Evolutionary conservation across 1,140 invertebrate genomes (phyloP).

Genomic region (Drosophila pseudoobscura): DNA sequence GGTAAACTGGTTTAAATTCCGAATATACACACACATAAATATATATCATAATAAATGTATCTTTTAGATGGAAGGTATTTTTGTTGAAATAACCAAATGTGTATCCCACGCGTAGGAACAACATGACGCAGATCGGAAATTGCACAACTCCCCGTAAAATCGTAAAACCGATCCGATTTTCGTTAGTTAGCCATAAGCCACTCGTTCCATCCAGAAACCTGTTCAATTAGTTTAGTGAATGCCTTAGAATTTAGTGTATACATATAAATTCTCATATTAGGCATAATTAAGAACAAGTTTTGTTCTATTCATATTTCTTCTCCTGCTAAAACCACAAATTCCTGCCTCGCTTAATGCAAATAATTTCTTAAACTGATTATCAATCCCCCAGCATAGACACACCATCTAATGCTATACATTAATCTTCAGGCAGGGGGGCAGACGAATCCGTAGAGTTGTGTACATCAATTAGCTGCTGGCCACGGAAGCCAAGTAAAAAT

Average conservation of each 20-base stretch:
- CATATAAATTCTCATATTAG: conserved; percentile 56
- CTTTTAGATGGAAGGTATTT: conserved; percentile 14
- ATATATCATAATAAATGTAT: conserved; percentile 15
- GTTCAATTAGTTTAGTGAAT: conserved; percentile 64
- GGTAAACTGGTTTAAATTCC: conserved; percentile 61
- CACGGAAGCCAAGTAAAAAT: conserved; percentile 38
- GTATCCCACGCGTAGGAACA: conserved; percentile 29
- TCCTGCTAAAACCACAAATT: conserved; percentile 23
- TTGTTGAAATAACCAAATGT: conserved; percentile 45
- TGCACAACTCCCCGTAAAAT: conserved; percentile 20
- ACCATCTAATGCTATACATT: conserved; percentile 36
- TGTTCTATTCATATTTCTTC: conserved; percentile 35
- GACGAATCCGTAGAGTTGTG: conserved; percentile 17
- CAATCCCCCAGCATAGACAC: conserved; percentile 13
- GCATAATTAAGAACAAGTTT: conserved; percentile 65
- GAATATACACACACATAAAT: conserved; percentile 9
- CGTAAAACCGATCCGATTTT: neutral
- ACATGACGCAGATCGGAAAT: conserved; percentile 45
- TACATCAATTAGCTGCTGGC: conserved; percentile 33
- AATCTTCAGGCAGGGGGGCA: conserved; percentile 30
- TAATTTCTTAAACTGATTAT: conserved; percentile 43
- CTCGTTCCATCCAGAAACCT: conserved; percentile 29
- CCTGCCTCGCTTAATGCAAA: conserved; percentile 35
- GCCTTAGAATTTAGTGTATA: conserved; percentile 56
- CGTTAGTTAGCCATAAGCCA: too few relatives aligned